phyloP scores from a whole-genome alignment of 2,797 vertebrate genomes.

The Macropus fuliginosus region DNA sequence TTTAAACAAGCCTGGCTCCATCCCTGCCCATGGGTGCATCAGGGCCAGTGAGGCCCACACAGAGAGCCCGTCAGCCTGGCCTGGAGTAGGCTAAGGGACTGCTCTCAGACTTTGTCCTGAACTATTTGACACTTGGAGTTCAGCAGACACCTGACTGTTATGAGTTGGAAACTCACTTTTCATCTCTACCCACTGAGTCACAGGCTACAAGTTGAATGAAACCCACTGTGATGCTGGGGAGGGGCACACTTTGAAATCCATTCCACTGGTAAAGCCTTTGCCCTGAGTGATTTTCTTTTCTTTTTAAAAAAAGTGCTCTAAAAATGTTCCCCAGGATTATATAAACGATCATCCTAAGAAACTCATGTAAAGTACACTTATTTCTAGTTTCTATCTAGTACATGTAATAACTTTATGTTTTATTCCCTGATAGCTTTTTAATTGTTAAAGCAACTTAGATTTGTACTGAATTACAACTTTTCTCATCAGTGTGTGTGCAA shows the following conservation, averaged over 20 bases:
- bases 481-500: background rate
- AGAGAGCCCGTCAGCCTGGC: background rate
- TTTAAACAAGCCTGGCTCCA: background rate
- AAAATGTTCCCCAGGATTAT: background rate
- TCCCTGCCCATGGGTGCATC: background rate
- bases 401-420: background rate
- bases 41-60: no score
- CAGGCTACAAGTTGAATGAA: background rate
- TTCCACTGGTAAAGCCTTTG: background rate
- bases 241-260: background rate
- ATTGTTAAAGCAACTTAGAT: background rate
- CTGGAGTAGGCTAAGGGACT: no score
- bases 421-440: background rate
- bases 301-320: background rate
- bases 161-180: background rate
- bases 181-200: background rate
- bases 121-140: background rate
- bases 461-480: background rate
- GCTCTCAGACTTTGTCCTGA: background rate
- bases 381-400: background rate
- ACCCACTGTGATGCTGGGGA: background rate
- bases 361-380: background rate
- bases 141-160: background rate
- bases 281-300: no score
- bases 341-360: background rate